Conservation (phyloP, 2,113 vertebrate genomes). For the Leucopternis melanops region DNA sequence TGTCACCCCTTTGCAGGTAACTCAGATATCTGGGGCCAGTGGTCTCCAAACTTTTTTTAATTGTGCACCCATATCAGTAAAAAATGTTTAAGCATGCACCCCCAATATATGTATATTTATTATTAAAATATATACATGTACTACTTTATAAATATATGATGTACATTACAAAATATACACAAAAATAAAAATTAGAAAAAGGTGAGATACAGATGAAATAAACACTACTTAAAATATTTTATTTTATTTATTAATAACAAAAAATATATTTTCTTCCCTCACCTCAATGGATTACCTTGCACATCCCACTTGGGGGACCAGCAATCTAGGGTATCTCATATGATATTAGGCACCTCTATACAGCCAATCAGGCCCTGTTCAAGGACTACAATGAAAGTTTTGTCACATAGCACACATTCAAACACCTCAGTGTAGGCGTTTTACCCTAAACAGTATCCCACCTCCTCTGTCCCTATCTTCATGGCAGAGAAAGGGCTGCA, state of each 20-base stretch:
- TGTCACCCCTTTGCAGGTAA: not conserved
- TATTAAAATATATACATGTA: not conserved
- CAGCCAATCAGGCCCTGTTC: not conserved
- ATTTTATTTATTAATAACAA: not conserved
- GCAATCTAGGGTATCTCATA: not conserved
- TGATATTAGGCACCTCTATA: not conserved
- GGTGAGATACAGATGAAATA: not conserved
- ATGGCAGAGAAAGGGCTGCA: not conserved
- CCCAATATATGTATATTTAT: not conserved
- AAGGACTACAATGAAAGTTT: not conserved
- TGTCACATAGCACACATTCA: not conserved
- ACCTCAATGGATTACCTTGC: not conserved
- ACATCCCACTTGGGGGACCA: not conserved
- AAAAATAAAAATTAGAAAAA: not conserved
- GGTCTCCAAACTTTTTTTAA: not conserved
- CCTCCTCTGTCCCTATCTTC: not conserved
- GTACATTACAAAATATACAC: not conserved
- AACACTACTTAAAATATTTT: not conserved
- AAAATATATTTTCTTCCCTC: not conserved
- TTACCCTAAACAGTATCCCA: not conserved
- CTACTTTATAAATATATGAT: not conserved
- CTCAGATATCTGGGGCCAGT: not conserved
- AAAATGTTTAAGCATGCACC: accelerated
- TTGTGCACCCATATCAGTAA: not conserved
- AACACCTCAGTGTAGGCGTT: not conserved